Conservation (phyloP, 1,140 invertebrate genomes). For the Heliconius hermathena region DNA sequence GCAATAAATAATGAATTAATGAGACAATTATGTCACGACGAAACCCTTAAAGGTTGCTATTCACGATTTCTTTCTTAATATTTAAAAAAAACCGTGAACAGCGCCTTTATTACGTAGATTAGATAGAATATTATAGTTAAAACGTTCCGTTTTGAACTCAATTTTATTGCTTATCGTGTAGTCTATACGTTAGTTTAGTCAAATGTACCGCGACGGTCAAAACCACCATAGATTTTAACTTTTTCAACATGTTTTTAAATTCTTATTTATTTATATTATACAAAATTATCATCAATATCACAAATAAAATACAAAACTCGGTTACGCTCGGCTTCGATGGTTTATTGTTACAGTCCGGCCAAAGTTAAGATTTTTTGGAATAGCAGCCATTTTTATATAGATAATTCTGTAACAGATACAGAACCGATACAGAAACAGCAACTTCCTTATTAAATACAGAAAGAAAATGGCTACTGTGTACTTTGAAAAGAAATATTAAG, state of each 20-base stretch:
- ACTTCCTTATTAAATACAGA: background rate
- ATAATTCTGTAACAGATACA: background rate
- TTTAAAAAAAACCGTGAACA: background rate
- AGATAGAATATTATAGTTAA: conserved; percentile 13
- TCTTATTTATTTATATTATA: conserved; percentile 64
- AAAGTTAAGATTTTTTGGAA: background rate
- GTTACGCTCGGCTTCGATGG: conserved; percentile 26
- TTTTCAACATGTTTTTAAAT: conserved; percentile 73
- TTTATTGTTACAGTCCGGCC: background rate
- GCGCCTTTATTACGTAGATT: conserved; percentile 5
- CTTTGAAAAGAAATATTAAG: background rate
- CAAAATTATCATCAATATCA: conserved; percentile 76
- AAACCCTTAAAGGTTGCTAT: conserved; percentile 1
- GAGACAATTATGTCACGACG: conserved; percentile 5
- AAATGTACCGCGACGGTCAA: conserved; percentile 2
- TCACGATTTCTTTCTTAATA: background rate
- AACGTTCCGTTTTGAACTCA: conserved; percentile 11
- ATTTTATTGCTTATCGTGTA: conserved; percentile 34
- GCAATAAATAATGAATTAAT: conserved; percentile 18
- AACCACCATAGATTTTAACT: conserved; percentile 65
- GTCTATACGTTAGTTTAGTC: background rate
- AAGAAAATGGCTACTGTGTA: background rate
- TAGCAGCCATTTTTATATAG: background rate
- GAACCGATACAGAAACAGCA: background rate
- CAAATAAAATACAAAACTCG: conserved; percentile 69